Evolutionary conservation across 2,888 invertebrate species (phyloP).

Genomic region (Bellardia bayeri): DNA sequence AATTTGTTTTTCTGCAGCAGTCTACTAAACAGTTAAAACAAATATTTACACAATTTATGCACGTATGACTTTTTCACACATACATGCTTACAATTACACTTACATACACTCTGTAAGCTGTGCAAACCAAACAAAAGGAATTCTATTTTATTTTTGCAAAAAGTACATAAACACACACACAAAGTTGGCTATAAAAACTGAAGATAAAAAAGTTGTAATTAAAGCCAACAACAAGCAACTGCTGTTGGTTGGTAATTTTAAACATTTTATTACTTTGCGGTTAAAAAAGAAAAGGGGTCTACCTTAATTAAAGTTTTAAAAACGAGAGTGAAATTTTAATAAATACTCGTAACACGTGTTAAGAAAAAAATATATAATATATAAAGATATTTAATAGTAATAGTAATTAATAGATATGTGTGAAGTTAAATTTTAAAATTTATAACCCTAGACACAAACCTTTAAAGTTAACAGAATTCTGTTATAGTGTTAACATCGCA

Average conservation of each 20-base stretch:
- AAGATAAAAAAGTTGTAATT: constrained; percentile 12
- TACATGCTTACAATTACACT: background rate
- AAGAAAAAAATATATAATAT: background rate
- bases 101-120: constrained; percentile 9
- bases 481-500: too few relatives aligned
- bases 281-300: background rate
- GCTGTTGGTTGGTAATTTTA: background rate
- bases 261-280: constrained; percentile 29
- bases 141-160: background rate
- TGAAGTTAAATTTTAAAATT: too few relatives aligned
- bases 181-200: background rate
- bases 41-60: constrained; percentile 34
- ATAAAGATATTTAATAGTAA: background rate
- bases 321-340: too few relatives aligned
- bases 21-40: background rate
- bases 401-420: too few relatives aligned
- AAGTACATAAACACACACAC: background rate
- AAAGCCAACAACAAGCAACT: background rate
- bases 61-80: constrained; percentile 30
- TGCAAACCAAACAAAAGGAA: background rate
- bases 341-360: too few relatives aligned
- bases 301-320: background rate
- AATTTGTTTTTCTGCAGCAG: background rate
- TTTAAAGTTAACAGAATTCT: too few relatives aligned
- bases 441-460: too few relatives aligned